These are phyloP conservation scores for Catagonus wagneri DNA, from an alignment of 2,113 vertebrate species.

Conservation along the genomic window DNA sequence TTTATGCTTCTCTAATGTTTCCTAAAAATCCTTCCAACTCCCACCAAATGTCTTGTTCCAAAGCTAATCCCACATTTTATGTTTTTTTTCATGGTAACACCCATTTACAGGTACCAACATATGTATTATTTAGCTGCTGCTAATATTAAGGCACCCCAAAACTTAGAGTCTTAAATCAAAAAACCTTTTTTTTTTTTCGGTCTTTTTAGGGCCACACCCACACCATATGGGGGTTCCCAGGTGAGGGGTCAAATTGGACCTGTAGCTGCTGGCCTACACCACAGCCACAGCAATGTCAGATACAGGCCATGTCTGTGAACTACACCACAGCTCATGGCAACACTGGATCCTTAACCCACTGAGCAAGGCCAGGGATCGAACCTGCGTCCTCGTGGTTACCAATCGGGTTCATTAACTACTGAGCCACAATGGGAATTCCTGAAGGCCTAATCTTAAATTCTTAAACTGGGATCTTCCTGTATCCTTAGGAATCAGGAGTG, in stretches of 20 bases:
- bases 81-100: neutral
- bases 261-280: no score
- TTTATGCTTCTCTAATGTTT: slow-evolving; percentile 27
- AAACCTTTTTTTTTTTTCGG: neutral
- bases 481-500: neutral
- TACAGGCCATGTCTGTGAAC: no score
- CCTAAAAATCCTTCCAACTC: neutral
- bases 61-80: neutral
- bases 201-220: no score
- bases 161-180: neutral
- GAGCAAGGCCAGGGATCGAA: no score
- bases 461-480: neutral
- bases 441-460: neutral
- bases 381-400: no score
- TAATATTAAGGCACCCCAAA: neutral
- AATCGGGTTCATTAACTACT: no score
- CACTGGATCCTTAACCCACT: no score
- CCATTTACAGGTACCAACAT: slow-evolving; percentile 15
- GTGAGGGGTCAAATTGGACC: no score
- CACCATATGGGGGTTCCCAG: no score
- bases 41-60: neutral
- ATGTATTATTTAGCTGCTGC: neutral
- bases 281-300: no score
- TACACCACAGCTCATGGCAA: no score
- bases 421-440: no score